Evolutionary conservation across 2,113 vertebrate species (phyloP).

Genomic region (Eubucco bourcierii): DNA sequence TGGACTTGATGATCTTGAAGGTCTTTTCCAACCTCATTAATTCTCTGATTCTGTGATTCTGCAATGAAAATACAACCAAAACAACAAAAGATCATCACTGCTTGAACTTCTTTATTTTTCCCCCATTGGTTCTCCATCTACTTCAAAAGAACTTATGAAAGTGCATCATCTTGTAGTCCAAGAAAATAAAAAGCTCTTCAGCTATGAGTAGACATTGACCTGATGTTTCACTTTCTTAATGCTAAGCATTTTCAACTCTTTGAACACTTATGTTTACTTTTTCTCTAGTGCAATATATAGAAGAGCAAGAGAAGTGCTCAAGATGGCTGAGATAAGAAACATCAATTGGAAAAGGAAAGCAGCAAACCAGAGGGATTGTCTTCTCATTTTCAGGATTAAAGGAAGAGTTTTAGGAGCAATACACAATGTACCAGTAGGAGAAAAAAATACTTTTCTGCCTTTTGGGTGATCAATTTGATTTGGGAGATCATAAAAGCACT

Average conservation of each 20-base stretch:
- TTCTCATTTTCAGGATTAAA: constrained; percentile 12
- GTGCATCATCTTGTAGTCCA: not conserved
- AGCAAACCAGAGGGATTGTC: not conserved
- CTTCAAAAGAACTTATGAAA: not conserved
- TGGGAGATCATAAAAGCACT: not conserved
- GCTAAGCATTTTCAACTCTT: not conserved
- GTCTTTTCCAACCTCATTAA: too few species aligned
- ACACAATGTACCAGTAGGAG: not conserved
- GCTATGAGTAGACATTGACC: not conserved
- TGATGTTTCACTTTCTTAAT: not conserved
- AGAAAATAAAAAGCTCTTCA: not conserved
- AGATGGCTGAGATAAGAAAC: not conserved
- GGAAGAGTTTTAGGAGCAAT: not conserved
- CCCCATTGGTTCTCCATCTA: not conserved
- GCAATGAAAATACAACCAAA: not conserved
- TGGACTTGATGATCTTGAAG: too few species aligned
- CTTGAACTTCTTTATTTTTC: not conserved
- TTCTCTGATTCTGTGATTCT: too few species aligned
- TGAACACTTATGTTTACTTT: not conserved
- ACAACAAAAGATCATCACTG: not conserved
- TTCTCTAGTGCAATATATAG: not conserved
- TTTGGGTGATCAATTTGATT: not conserved
- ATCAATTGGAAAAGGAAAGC: not conserved
- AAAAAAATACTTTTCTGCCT: not conserved
- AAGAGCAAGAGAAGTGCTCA: not conserved